Evolutionary conservation across 2,797 vertebrate genomes (phyloP), one percentile per base, ranked within the genome.

Genomic region (Sebastolobus altivelis): DNA sequence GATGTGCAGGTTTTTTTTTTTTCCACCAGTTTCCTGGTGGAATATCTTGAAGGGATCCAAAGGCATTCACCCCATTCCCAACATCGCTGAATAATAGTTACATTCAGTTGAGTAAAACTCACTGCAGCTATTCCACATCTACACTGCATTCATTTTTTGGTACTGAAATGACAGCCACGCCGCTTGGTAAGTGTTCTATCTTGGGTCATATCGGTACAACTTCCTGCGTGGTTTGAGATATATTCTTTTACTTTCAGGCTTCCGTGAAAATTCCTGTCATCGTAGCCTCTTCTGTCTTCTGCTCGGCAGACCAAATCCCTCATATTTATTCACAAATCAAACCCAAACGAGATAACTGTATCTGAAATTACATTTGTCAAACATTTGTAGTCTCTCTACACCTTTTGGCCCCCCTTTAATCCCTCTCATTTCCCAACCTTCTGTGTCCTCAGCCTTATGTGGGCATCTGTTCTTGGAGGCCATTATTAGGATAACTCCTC

Each of bases 21-120:
- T n/a, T n/a, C n/a, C 18, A 75, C 73, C 68, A 2, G 72, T 82
- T 92, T 93, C 82, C 82, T 87, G 77, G 52, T 65, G 77, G 77
- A 92, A 81, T 72, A 38, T 76, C 63, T 86, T 63, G 43, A 75
- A 65, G 65, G 56, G n/a, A 84, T 81, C 55, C 80, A 83, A 73
- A 90, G 75, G 49, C 84, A 73, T 88, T 89, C 81, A 81, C 33
- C 11, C 70, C 65, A 10, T 79, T 81, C 58, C 46, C 27, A 82
- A 49, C 25, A 27, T 14, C 25, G 71, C 71, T 70, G 46, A 73
- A 69, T 58, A 69, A 66, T 65, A 54, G 73, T 65, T 38, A 29
- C 55, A 72, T 84, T 82, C 43, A 76, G 27, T 20, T 49, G 8
- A 65, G 35, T 68, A 6, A 71, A 75, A 80, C 18, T 40, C 58